phyloP scores from a whole-genome alignment of 2,113 vertebrate genomes.

The Nesoenas mayeri region DNA sequence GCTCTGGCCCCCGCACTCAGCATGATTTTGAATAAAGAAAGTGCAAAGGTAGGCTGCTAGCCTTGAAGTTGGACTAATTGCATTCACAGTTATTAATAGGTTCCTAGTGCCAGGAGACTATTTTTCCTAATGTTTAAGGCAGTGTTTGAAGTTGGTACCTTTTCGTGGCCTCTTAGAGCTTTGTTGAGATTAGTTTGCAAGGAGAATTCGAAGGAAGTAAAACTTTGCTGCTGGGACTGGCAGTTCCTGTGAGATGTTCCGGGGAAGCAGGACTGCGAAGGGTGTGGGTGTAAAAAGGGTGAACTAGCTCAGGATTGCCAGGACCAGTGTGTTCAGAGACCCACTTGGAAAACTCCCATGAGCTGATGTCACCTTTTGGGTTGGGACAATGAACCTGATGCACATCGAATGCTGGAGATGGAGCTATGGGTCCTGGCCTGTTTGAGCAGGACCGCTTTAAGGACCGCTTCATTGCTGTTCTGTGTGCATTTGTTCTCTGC shows the following conservation, averaged over 20 bases:
- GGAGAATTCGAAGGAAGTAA: not conserved
- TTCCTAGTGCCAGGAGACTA: not conserved
- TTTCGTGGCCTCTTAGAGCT: not conserved
- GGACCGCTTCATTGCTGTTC: not conserved
- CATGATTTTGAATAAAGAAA: not conserved
- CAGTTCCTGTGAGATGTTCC: not conserved
- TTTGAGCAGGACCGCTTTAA: not conserved
- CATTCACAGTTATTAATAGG: not conserved
- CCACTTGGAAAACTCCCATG: not conserved
- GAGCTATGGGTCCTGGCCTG: not conserved
- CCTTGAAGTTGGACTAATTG: not conserved
- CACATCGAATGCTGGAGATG: not conserved
- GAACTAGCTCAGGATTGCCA: not conserved
- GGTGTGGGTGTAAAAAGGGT: not conserved
- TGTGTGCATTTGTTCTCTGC: not conserved
- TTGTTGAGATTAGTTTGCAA: not conserved
- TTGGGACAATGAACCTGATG: not conserved
- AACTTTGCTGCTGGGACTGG: not conserved
- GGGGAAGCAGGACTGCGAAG: not conserved
- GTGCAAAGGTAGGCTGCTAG: not conserved
- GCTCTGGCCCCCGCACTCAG: not conserved
- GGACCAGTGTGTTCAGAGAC: not conserved
- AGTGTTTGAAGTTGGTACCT: not conserved
- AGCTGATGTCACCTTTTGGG: not conserved
- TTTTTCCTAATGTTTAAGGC: not conserved